Base-by-base conservation (phyloP, 2,113 vertebrate genomes). In the Phycodurus eques region DNA sequence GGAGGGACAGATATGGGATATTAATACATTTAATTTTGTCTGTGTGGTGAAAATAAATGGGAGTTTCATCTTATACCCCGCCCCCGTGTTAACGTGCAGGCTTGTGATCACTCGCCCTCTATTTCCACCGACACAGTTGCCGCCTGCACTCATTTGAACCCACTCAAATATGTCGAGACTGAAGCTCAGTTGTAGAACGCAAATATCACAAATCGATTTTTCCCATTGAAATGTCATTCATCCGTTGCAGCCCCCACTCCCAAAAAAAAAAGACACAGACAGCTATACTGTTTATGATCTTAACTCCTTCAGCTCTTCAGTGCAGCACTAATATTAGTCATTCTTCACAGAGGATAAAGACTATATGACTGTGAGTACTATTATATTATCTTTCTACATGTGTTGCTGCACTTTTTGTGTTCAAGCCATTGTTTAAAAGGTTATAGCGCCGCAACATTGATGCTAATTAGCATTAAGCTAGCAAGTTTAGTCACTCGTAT, bases 61-160 rank as follows among this genome's bases (percentile, higher is more conserved):
- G 42, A 73, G 60, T 56, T 7, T 47, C 75, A 70, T 60, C 63
- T 70, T 57, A 70, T 72, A 68, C 15, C 6, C 35, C 35, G 4
- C 11, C 27, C 53, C 20, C 3, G 49, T 73, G 76, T 72, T 80
- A 73, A 70, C 60, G 59, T 65, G 20, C n/a, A 54, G 20, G 8
- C 53, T n/a, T n/a, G 8, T 22, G 53, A n/a, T 2, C 3, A 7
- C 53, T 54, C 20, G 20, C 8, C 53, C 53, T 56, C 53, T 9
- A 11, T 56, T 56, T 22, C 53, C 20, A 56, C 53, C 4, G 53
- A n/a, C 53, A 56, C 8, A 56, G 9, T 56, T 56, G 20, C 57
- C 66, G 54, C 61, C 61, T 81, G 75, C 68, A 77, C 77, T 76
- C 72, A 74, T 68, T 15, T 85, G 70, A 77, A 80, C 80, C 77